A percentile compares a stretch with the other conserved stretches of the same genome.
phyloP scores from a whole-genome alignment of 1,140 invertebrate species.

The Muscidifurax raptorellus region DNA sequence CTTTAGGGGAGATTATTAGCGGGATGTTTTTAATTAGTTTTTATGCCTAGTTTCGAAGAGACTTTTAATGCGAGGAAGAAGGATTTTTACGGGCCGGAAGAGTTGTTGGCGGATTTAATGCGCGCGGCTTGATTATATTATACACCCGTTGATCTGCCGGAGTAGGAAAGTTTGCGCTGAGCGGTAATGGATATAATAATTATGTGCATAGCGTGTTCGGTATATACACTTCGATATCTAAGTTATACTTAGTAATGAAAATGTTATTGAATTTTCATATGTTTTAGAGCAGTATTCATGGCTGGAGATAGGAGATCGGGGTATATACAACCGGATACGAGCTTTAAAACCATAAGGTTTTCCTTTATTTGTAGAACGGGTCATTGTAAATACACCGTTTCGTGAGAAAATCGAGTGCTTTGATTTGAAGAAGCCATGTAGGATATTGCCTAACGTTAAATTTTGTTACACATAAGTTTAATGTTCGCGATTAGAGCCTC shows the following conservation, averaged over 20 bases:
- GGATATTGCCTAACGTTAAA: too few relatives aligned
- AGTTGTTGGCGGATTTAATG: conserved; percentile 1
- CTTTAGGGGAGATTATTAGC: conserved; percentile 29
- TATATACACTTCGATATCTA: not conserved
- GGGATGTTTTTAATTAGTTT: conserved; percentile 48
- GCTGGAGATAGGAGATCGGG: not conserved
- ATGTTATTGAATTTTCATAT: not conserved
- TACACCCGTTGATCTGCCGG: not conserved
- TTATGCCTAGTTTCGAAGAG: conserved; percentile 36
- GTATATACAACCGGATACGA: not conserved
- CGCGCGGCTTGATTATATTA: not conserved
- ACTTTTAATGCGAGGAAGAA: not conserved
- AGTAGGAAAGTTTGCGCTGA: not conserved
- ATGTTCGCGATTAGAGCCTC: too few relatives aligned
- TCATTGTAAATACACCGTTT: not conserved
- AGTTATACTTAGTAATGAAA: not conserved
- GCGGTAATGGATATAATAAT: too few relatives aligned
- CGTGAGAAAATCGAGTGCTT: too few relatives aligned
- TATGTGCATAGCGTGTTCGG: too few relatives aligned
- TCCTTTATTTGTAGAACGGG: not conserved
- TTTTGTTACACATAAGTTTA: too few relatives aligned
- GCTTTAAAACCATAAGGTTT: not conserved
- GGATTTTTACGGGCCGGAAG: not conserved
- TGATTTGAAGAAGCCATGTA: too few relatives aligned
- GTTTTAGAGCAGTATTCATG: not conserved